Base-by-base conservation (phyloP, 2,113 vertebrate species). In the Leptosomus discolor region DNA sequence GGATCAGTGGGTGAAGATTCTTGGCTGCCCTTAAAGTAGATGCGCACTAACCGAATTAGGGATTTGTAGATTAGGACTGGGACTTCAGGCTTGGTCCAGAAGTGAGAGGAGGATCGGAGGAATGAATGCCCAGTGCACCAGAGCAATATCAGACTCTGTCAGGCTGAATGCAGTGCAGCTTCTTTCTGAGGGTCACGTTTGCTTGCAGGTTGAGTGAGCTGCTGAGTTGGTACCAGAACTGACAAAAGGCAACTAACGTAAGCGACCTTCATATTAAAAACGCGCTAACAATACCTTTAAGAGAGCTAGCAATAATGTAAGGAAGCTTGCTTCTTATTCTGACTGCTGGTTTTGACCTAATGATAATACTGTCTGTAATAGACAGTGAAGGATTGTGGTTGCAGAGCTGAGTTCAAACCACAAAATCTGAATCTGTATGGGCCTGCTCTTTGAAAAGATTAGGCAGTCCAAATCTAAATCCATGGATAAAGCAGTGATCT, bases 71-170 rank as follows among this genome's bases (percentile, higher is more conserved):
- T 95, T 94, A 96, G 87, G 32, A 34, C 70, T 92, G 94, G 87
- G 95, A 96, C 37, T 67, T 94, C 61, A 88, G 89, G 27, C 43
- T 50, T 76, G 53, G 61, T 92, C 70, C 74, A 94, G 77, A 84
- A 89, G 69, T 63, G 85, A 69, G 87, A 51, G 53, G 53, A 84
- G 67, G 58, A 57, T 81, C 13, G 26, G 57, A 73, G 74, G 65
- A 96, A 95, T 95, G 65, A 96, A 95, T 95, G 68, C 89, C 67
- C 94, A 94, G 67, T 85, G 94, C 96, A 94, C 29, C 94, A 91
- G 46, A 96, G 94, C 96, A 96, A 80, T 97, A 90, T 92, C 46
- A 71, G 87, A 4, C 45, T 68, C 77, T 73, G 91, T 91, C 94
- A 93, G 88, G 67, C 67, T 83, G 53, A 90, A 80, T 80, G 20